Percentiles rank a stretch among this genome's conserved stretches.
These are phyloP conservation scores for Mormyrus lacerda DNA, from an alignment of 2,113 vertebrate genomes.

Conservation along the genomic window DNA sequence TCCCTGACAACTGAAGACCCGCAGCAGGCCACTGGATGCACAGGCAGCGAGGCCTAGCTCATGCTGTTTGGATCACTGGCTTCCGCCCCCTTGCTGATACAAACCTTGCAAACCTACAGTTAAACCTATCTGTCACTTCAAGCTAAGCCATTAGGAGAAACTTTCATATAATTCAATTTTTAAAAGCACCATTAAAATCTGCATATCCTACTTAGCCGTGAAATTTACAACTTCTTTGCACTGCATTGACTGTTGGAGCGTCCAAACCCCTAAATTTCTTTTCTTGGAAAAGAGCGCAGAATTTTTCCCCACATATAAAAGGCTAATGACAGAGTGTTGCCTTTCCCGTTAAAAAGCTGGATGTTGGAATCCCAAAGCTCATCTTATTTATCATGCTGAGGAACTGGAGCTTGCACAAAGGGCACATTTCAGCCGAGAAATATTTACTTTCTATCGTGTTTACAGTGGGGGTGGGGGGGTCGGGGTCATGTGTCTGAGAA, in stretches of 20 bases:
- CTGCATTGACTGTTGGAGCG: slow-evolving; percentile 29
- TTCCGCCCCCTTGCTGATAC: background rate
- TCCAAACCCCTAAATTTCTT: slow-evolving; percentile 23
- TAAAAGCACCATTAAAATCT: background rate
- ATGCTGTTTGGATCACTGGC: background rate
- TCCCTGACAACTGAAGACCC: background rate
- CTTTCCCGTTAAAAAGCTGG: slow-evolving; percentile 41
- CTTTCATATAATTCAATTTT: background rate
- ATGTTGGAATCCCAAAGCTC: slow-evolving; percentile 20
- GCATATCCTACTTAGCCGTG: slow-evolving; percentile 21
- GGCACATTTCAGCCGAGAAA: background rate
- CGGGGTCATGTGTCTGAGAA: background rate
- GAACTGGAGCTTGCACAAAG: background rate
- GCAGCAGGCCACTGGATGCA: background rate
- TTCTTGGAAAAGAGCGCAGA: slow-evolving; percentile 34
- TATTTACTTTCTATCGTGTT: slow-evolving; percentile 15
- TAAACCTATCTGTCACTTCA: background rate
- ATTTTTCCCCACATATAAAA: slow-evolving; percentile 24
- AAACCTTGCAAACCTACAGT: background rate
- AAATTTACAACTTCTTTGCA: slow-evolving; percentile 40
- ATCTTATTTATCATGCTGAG: slow-evolving; percentile 35
- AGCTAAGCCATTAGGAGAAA: slow-evolving; percentile 20
- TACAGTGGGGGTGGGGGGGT: background rate
- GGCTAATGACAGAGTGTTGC: slow-evolving; percentile 35
- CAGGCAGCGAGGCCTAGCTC: background rate